These are phyloP conservation scores for Pteronotus mesoamericanus DNA, from an alignment of 2,797 vertebrate species.

Conservation along the genomic window DNA sequence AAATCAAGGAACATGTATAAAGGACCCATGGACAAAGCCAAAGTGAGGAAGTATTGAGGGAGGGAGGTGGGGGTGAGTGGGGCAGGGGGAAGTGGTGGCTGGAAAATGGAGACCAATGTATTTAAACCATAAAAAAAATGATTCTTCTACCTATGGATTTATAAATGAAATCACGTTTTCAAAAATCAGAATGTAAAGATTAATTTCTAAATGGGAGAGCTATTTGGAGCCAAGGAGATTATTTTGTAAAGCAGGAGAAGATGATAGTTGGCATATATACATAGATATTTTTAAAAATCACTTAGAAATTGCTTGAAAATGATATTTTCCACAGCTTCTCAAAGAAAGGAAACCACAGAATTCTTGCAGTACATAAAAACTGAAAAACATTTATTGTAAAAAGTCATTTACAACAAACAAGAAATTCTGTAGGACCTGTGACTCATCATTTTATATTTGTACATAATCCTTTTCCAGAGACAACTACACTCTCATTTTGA, in stretches of 20 bases:
- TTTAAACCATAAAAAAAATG: no score
- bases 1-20: no score
- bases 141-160: not conserved
- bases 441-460: conserved; percentile 53
- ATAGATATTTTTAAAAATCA: conserved; percentile 5
- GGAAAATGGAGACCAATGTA: no score
- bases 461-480: conserved; percentile 47
- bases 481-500: conserved; percentile 55
- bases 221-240: not conserved
- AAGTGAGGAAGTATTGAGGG: no score
- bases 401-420: conserved; percentile 55
- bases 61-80: no score
- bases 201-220: not conserved
- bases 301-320: not conserved
- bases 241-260: not conserved
- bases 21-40: no score
- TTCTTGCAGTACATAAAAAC: conserved; percentile 35
- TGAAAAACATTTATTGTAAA: conserved; percentile 36
- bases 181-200: not conserved
- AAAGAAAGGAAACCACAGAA: conserved; percentile 13
- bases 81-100: no score
- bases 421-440: conserved; percentile 15
- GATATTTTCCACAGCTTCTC: not conserved
- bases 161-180: not conserved
- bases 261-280: not conserved